Percentiles rank a stretch among this genome's conserved stretches.
These are phyloP conservation scores for Antechinus stuartii DNA, from an alignment of 2,113 vertebrate genomes.

Conservation along the genomic window DNA sequence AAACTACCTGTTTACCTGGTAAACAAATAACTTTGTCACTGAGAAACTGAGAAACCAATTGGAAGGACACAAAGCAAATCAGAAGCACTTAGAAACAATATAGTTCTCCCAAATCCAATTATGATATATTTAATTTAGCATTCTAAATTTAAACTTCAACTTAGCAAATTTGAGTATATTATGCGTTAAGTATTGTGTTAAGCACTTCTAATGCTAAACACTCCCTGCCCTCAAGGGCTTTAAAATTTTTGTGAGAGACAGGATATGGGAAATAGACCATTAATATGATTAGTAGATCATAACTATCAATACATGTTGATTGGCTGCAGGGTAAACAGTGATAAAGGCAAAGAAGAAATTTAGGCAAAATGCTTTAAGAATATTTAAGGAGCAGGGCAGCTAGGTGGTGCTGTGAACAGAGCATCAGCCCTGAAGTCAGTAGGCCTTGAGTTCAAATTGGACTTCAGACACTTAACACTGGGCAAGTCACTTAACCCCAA, in stretches of 20 bases:
- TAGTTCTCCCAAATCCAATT: background rate
- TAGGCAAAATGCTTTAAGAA: background rate
- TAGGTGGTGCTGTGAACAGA: too few relatives aligned
- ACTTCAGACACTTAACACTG: too few relatives aligned
- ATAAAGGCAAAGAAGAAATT: background rate
- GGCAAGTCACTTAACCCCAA: too few relatives aligned
- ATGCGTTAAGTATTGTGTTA: background rate
- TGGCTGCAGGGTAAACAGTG: background rate
- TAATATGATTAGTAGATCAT: background rate
- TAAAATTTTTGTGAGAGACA: background rate
- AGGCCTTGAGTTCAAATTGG: too few relatives aligned
- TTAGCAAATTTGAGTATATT: background rate
- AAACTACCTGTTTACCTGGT: background rate
- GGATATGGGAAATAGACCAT: background rate
- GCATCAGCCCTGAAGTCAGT: too few relatives aligned
- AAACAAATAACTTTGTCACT: background rate
- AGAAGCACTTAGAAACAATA: background rate
- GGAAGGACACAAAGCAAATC: background rate
- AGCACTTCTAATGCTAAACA: background rate
- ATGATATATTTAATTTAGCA: background rate
- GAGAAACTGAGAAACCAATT: background rate
- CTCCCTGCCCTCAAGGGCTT: background rate
- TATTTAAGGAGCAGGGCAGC: background rate
- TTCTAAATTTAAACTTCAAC: background rate
- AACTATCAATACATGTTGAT: background rate